A percentile compares a stretch with the other conserved stretches of the same genome.
Conservation (phyloP, 2,113 vertebrate genomes). For the Equus przewalskii region DNA sequence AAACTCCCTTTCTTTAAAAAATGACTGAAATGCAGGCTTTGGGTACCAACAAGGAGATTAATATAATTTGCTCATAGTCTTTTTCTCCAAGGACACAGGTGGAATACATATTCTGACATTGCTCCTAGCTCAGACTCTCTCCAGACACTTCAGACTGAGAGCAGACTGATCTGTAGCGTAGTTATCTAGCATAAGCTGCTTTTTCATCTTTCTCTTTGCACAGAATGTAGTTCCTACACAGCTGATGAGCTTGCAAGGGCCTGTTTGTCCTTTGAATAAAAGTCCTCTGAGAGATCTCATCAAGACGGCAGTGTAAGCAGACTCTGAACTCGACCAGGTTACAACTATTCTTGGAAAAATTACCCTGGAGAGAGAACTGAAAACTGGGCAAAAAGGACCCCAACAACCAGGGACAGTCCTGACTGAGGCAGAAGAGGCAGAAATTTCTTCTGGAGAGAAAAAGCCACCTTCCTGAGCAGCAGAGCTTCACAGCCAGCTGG, state of each 20-base stretch:
- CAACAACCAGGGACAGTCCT: no score
- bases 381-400: no score
- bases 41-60: not conserved
- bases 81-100: not conserved
- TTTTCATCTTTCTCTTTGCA: not conserved
- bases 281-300: no score
- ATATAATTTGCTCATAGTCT: constrained; percentile 7
- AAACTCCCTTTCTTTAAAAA: constrained; percentile 32
- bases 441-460: no score
- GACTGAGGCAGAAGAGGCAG: no score
- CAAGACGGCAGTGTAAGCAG: no score
- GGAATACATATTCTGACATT: not conserved
- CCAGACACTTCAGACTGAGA: not conserved
- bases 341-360: no score
- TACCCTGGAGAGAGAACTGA: no score
- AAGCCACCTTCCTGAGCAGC: no score
- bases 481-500: no score
- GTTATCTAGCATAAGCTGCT: not conserved
- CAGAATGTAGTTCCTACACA: not conserved
- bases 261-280: not conserved
- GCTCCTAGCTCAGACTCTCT: not conserved
- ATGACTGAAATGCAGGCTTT: not conserved
- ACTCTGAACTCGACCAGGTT: no score
- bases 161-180: not conserved
- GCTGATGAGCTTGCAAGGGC: not conserved